Conservation (phyloP, 2,797 vertebrate genomes). For the Coranthus polyacanthus region DNA sequence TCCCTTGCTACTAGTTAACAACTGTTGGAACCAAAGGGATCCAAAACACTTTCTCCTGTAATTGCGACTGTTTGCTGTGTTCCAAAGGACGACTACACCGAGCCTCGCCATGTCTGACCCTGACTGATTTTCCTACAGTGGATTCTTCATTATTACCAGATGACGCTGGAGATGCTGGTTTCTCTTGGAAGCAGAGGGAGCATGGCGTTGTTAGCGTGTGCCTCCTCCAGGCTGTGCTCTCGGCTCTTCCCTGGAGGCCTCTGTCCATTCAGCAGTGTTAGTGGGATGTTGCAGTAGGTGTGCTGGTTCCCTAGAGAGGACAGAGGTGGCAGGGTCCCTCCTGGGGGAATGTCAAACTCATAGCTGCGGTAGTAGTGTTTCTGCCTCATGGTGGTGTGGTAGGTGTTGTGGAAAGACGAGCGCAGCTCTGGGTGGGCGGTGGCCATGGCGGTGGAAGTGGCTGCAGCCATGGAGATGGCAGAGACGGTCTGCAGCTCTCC, state of each 20-base stretch:
- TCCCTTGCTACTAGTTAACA: slow-evolving; percentile 12
- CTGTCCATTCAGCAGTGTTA: slow-evolving; percentile 98
- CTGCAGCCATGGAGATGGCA: slow-evolving; percentile 97
- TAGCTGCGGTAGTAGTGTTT: slow-evolving; percentile 99
- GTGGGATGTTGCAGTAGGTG: slow-evolving; percentile 99
- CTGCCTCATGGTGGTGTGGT: slow-evolving; percentile 98
- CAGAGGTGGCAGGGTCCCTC: slow-evolving; percentile 95
- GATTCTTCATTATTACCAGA: slow-evolving; percentile 88
- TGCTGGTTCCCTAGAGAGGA: slow-evolving; percentile 97
- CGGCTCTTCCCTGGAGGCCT: slow-evolving; percentile 94
- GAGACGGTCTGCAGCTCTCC: slow-evolving; percentile 98
- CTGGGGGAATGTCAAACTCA: slow-evolving; percentile 92
- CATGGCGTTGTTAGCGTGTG: slow-evolving; percentile 97
- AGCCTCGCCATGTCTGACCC: slow-evolving; percentile 27
- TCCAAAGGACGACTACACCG: slow-evolving; percentile 34
- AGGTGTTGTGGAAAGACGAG: slow-evolving; percentile 97
- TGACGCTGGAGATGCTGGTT: slow-evolving; percentile 99
- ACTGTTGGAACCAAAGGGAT: slow-evolving; percentile 37
- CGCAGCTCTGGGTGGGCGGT: slow-evolving; percentile 98
- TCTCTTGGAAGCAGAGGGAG: slow-evolving; percentile 97
- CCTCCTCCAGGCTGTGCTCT: slow-evolving; percentile 96
- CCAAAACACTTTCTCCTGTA: slow-evolving; percentile 12
- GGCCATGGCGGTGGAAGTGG: slow-evolving; percentile 96
- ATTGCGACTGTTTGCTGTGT: slow-evolving; percentile 15
- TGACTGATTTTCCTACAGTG: slow-evolving; percentile 28